Percentiles rank a stretch among this genome's conserved stretches.
These are phyloP conservation scores for Ferdinandea cuprea DNA, from an alignment of 2,888 invertebrate species.

Conservation along the genomic window DNA sequence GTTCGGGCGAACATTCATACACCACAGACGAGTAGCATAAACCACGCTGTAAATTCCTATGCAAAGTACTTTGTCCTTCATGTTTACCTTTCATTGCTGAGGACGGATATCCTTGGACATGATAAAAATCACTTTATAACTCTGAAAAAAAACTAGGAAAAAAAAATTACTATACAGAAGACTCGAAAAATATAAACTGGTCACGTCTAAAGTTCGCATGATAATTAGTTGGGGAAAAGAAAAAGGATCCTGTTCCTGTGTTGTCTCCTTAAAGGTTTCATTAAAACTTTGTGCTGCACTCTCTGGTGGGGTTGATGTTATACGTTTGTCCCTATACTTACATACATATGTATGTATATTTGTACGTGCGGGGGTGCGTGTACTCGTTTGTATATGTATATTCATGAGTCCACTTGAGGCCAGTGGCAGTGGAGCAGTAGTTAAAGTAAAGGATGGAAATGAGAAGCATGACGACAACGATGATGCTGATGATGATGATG, in stretches of 20 bases:
- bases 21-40: background rate
- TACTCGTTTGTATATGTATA: background rate
- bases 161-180: slow-evolving; percentile 17
- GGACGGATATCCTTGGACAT: slow-evolving; percentile 47
- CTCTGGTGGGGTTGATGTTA: slow-evolving; percentile 7
- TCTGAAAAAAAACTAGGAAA: slow-evolving; percentile 41
- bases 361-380: slow-evolving; percentile 12
- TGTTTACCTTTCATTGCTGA: slow-evolving; percentile 22
- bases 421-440: slow-evolving; percentile 14
- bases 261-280: slow-evolving; percentile 61
- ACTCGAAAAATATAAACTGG: slow-evolving; percentile 34
- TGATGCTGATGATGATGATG: slow-evolving; percentile 13
- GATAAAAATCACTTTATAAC: slow-evolving; percentile 61
- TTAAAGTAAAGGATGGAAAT: slow-evolving; percentile 42
- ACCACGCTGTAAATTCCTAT: slow-evolving; percentile 36
- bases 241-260: slow-evolving; percentile 17
- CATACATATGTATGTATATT: too few species aligned
- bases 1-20: background rate
- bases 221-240: slow-evolving; percentile 58
- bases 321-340: background rate
- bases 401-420: slow-evolving; percentile 31
- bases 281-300: slow-evolving; percentile 53
- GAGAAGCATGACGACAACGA: slow-evolving; percentile 25
- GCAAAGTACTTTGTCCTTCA: slow-evolving; percentile 49
- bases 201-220: slow-evolving; percentile 64